Evolutionary conservation across 2,113 vertebrate genomes (phyloP).

Genomic region (Peucedramus taeniatus): DNA sequence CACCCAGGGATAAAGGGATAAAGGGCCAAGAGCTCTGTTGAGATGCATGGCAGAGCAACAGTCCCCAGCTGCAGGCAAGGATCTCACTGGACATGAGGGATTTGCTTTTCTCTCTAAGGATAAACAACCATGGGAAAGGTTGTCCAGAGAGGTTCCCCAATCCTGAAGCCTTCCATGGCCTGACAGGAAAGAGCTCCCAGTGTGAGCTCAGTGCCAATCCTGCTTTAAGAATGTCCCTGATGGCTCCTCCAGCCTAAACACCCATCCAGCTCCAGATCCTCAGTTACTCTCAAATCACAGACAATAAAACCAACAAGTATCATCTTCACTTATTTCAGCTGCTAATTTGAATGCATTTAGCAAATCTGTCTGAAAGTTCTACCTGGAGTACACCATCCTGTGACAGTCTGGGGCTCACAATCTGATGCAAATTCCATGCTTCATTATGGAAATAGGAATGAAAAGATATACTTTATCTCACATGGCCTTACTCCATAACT

Average conservation of each 20-base stretch:
- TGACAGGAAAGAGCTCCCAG: not conserved
- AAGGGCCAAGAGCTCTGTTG: not conserved
- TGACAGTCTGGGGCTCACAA: not conserved
- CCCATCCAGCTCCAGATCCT: not conserved
- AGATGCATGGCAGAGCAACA: not conserved
- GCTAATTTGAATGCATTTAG: not conserved
- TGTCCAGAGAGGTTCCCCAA: not conserved
- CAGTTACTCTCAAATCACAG: not conserved
- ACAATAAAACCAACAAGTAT: not conserved
- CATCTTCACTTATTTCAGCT: not conserved
- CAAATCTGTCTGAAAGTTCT: not conserved
- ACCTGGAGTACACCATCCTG: not conserved
- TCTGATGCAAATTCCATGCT: not conserved
- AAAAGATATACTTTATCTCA: not conserved
- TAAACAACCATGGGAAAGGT: not conserved
- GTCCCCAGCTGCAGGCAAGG: not conserved
- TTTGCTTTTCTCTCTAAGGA: not conserved
- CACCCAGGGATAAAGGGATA: not conserved
- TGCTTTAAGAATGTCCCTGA: not conserved
- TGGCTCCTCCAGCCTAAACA: not conserved
- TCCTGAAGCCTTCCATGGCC: not conserved
- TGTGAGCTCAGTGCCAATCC: not conserved
- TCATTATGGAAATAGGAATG: not conserved
- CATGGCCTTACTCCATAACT: fast-evolving
- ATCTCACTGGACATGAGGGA: not conserved